A percentile compares a stretch with the other conserved stretches of the same genome.
Conservation (phyloP, 2,113 vertebrate species). For the Pseudorhombus dupliciocellatus region DNA sequence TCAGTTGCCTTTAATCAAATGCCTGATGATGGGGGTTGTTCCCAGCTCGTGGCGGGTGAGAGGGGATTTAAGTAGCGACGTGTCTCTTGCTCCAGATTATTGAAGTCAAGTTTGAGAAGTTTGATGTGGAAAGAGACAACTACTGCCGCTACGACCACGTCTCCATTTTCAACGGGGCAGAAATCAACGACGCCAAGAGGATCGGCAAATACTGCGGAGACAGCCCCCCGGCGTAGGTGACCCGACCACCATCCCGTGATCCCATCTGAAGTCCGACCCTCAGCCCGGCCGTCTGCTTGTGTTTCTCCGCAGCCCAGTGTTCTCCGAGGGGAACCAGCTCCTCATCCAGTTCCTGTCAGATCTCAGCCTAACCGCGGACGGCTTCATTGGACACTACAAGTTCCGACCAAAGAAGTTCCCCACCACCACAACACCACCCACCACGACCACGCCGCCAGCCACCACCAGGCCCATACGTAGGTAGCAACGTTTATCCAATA, state of each 20-base stretch:
- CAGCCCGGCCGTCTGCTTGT: not conserved
- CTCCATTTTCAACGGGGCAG: slow-evolving; percentile 93
- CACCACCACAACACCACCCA: slow-evolving; percentile 80
- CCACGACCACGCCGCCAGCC: slow-evolving; percentile 82
- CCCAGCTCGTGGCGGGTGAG: slow-evolving; percentile 5
- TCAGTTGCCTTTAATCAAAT: slow-evolving; percentile 20
- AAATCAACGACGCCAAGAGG: slow-evolving; percentile 92
- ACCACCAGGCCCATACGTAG: slow-evolving; percentile 88
- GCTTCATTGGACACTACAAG: slow-evolving; percentile 96
- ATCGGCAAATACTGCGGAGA: slow-evolving; percentile 98
- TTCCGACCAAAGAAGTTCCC: slow-evolving; percentile 92
- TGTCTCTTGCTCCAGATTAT: slow-evolving; percentile 80
- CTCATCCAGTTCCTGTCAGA: slow-evolving; percentile 97
- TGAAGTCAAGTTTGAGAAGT: slow-evolving; percentile 97
- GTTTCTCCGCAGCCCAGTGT: slow-evolving; percentile 86
- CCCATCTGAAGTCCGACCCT: slow-evolving; percentile 20
- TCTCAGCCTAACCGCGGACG: slow-evolving; percentile 95
- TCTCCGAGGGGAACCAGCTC: slow-evolving; percentile 94
- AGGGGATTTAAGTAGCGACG: not conserved
- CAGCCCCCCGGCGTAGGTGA: slow-evolving; percentile 94
- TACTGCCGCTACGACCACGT: slow-evolving; percentile 97
- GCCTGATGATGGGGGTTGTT: not conserved
- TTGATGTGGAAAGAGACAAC: slow-evolving; percentile 97
- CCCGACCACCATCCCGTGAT: slow-evolving; percentile 12
- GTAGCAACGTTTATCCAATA: slow-evolving; percentile 66